Evolutionary conservation across 2,797 vertebrate genomes (phyloP).

Genomic region (Cossypha caffra): DNA sequence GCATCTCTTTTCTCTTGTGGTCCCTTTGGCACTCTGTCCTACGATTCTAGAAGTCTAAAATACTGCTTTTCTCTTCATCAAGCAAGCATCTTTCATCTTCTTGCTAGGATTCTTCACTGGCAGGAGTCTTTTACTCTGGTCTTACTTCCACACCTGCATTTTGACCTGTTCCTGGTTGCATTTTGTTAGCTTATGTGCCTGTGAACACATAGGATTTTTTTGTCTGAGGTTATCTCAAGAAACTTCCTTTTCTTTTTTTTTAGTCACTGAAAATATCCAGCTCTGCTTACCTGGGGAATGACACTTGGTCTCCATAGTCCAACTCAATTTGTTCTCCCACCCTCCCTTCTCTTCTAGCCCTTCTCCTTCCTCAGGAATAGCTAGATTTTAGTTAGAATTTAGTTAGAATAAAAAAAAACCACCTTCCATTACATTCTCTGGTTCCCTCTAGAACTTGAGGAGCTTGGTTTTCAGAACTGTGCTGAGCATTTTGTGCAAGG

Average conservation of each 20-base stretch:
- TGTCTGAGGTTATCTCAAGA: background rate
- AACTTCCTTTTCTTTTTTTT: background rate
- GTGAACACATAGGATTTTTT: background rate
- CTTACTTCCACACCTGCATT: background rate
- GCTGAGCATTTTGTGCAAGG: background rate
- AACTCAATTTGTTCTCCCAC: background rate
- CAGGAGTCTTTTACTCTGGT: background rate
- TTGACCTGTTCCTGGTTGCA: background rate
- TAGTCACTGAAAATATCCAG: background rate
- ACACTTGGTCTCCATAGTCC: background rate
- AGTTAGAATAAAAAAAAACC: background rate
- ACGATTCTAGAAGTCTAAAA: background rate
- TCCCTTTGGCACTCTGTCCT: background rate
- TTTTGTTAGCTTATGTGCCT: background rate
- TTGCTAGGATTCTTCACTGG: background rate
- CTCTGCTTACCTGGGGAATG: background rate
- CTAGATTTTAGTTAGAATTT: background rate
- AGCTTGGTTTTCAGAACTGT: background rate
- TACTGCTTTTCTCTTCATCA: background rate
- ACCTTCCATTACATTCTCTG: background rate
- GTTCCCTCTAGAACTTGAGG: background rate
- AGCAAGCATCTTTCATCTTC: background rate
- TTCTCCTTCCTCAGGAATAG: background rate
- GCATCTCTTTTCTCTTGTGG: background rate
- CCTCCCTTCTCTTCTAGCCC: background rate